Conservation (phyloP, 2,113 vertebrate species). For the Malaclemys terrapin region DNA sequence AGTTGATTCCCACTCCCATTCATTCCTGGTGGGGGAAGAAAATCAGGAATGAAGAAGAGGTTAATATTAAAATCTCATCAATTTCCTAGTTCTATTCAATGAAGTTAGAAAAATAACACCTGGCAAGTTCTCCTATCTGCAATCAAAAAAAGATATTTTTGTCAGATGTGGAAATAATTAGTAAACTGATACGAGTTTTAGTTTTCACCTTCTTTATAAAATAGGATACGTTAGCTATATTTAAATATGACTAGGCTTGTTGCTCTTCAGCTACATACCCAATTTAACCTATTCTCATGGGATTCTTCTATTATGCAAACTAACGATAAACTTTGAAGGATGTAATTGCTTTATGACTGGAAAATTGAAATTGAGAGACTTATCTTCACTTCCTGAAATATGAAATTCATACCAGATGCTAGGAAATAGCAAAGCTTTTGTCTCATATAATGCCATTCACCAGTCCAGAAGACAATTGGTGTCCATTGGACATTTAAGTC, state of each 20-base stretch:
- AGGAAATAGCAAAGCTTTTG: neutral
- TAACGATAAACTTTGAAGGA: neutral
- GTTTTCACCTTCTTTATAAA: neutral
- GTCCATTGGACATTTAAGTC: no score
- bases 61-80: conserved; percentile 49
- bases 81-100: conserved; percentile 15
- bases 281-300: conserved; percentile 26
- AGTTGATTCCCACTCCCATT: neutral
- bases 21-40: neutral
- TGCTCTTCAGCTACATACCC: neutral
- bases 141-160: conserved; percentile 38
- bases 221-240: neutral
- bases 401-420: neutral
- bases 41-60: neutral
- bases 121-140: conserved; percentile 34
- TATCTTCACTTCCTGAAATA: conserved; percentile 34
- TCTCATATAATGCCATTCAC: neutral
- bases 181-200: conserved; percentile 29
- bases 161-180: conserved; percentile 47
- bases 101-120: conserved; percentile 32
- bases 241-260: neutral
- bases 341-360: conserved; percentile 12
- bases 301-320: conserved; percentile 55
- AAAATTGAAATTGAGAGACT: conserved; percentile 42
- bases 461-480: neutral